Base-by-base conservation (phyloP, 2,797 vertebrate species). In the Aphelocoma californica region DNA sequence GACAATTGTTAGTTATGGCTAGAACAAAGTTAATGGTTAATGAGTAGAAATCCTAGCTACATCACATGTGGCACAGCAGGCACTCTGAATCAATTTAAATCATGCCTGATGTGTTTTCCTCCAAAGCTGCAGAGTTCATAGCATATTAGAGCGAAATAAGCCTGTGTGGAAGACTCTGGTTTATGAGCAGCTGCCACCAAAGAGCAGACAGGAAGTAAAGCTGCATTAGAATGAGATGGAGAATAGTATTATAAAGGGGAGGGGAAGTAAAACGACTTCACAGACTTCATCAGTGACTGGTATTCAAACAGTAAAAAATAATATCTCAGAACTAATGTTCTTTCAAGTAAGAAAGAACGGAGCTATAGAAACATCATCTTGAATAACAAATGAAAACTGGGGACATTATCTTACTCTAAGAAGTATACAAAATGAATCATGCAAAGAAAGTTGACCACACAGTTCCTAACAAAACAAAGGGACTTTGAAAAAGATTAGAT, bases 201-300 rank as follows among this genome's bases (percentile, higher is more conserved):
- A 48, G 44, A 93, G 80, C 92, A 91, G 87, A 75, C 93, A 96
- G 95, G 89, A 97, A 96, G 82, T 73, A 83, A 65, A 79, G 82
- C 82, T 91, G 82, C 75, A 28, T 28, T 26, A 86, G n/a, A 86
- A 81, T 1, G 65, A 96, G 72, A 87, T 38, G 50, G 54, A 94
- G 86, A 86, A 67, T 2, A 62, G 60, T 19, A 86, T 69, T 34
- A n/a, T 32, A 48, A 42, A 96, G 56, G 51, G 54, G 70, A 93
- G 36, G 65, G 75, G 85, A 86, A 96, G 50, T 38, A 69, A 83
- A 91, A 56, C 16, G 90, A 79, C 73, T 69, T 83, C 84, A 64
- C 61, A 80, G 31, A 13, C 72, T 78, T 61, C 88, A 81, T 23
- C 67, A 29, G 65, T 10, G 53, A 34, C 51, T 24, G 14, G 42